Evolutionary conservation across 2,113 vertebrate species (phyloP).

Genomic region (Platichthys stellatus): DNA sequence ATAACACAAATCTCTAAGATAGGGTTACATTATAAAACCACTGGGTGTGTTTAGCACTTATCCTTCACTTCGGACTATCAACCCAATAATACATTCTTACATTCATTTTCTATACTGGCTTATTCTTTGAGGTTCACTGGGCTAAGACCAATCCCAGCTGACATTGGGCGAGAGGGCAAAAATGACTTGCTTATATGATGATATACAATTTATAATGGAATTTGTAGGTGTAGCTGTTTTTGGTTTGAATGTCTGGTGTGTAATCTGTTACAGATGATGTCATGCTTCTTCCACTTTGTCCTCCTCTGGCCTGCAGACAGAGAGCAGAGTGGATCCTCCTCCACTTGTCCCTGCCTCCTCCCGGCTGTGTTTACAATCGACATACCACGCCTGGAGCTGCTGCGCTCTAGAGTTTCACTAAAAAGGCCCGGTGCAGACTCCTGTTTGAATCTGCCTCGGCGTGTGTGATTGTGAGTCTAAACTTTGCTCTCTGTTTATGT

Average conservation of each 20-base stretch:
- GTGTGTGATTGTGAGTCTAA: conserved; percentile 44
- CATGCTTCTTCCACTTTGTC: conserved; percentile 26
- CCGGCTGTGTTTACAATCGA: conserved; percentile 72
- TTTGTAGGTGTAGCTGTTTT: too few species aligned
- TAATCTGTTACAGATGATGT: conserved; percentile 33
- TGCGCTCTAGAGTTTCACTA: conserved; percentile 70
- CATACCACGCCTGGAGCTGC: conserved; percentile 70
- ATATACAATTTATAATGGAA: too few species aligned
- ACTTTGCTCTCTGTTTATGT: conserved; percentile 71
- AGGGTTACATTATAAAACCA: background rate
- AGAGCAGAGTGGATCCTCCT: conserved; percentile 52
- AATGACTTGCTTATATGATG: too few species aligned
- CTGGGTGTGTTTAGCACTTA: background rate
- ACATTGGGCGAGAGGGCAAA: too few species aligned
- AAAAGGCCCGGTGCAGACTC: conserved; percentile 56
- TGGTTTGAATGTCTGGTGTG: background rate
- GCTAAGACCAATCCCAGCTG: too few species aligned
- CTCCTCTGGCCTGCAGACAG: conserved; percentile 36
- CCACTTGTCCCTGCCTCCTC: conserved; percentile 57
- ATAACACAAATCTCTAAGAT: background rate
- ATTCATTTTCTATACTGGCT: background rate
- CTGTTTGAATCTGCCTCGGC: conserved; percentile 46
- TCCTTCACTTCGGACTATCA: background rate
- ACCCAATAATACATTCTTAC: background rate
- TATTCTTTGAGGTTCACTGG: background rate